Conservation (phyloP, 2,888 invertebrate species). For the Ecdyonurus torrentis region DNA sequence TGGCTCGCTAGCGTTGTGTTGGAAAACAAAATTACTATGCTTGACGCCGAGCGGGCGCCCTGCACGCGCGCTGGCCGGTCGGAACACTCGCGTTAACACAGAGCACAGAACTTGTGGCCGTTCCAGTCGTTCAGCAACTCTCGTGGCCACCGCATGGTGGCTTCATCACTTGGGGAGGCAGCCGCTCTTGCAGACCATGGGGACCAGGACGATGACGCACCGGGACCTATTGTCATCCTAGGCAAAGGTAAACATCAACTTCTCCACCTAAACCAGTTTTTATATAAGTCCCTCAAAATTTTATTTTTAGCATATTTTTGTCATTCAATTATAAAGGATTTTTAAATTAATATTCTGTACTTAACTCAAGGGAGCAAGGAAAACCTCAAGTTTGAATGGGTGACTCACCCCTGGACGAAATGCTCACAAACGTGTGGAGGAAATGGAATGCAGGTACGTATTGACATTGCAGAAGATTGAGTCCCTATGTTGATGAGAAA, state of each 20-base stretch:
- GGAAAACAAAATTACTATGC: not conserved
- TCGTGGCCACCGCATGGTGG: constrained; percentile 46
- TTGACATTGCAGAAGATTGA: not conserved
- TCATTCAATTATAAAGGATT: not conserved
- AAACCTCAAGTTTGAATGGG: constrained; percentile 55
- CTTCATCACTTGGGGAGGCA: constrained; percentile 14
- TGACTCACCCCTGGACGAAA: constrained; percentile 66
- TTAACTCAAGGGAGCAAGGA: constrained; percentile 16
- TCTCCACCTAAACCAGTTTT: not conserved
- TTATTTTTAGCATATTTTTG: not conserved
- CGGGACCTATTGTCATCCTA: constrained; percentile 20
- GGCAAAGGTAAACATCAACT: constrained; percentile 21
- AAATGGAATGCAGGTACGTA: constrained; percentile 40
- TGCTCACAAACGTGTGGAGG: constrained; percentile 74
- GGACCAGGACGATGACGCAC: constrained; percentile 23
- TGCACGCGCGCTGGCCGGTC: constrained; percentile 2
- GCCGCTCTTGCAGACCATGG: not conserved
- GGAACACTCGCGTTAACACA: constrained; percentile 6
- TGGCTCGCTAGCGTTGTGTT: not conserved
- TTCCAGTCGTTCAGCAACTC: constrained; percentile 58
- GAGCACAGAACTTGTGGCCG: constrained; percentile 61
- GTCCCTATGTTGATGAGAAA: constrained; percentile 1
- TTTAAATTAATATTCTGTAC: not conserved
- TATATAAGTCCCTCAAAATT: constrained; percentile 2
- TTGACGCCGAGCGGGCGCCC: not conserved